Conservation (phyloP, 2,113 vertebrate species). For the Otus sunia region DNA sequence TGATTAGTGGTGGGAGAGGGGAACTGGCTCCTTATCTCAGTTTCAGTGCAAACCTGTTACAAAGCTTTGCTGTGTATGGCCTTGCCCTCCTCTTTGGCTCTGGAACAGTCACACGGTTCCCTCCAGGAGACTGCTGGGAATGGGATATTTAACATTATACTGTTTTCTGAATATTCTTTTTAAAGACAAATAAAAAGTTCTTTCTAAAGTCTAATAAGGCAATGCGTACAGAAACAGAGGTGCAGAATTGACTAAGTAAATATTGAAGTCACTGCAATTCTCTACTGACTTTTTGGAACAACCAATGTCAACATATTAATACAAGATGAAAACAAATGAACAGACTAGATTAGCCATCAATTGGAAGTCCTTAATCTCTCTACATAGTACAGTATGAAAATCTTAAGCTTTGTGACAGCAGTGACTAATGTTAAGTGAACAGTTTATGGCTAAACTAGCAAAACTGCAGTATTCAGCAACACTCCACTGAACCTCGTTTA, state of each 20-base stretch:
- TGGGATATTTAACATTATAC: background rate
- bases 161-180: background rate
- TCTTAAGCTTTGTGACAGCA: background rate
- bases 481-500: background rate
- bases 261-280: background rate
- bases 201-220: background rate
- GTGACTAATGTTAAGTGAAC: background rate
- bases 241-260: background rate
- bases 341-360: background rate
- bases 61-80: background rate
- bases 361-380: background rate
- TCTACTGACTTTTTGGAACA: background rate
- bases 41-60: fast-evolving
- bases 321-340: background rate
- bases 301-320: background rate
- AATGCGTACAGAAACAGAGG: background rate
- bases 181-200: background rate
- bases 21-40: background rate
- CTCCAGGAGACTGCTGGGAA: background rate
- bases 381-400: background rate
- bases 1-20: background rate
- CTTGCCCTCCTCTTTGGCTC: background rate
- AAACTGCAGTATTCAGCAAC: background rate
- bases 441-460: background rate
- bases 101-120: background rate